A percentile compares a stretch with the other conserved stretches of the same genome.
Evolutionary conservation across 2,888 invertebrate genomes (phyloP).

Genomic region (Tineola bisselliella): DNA sequence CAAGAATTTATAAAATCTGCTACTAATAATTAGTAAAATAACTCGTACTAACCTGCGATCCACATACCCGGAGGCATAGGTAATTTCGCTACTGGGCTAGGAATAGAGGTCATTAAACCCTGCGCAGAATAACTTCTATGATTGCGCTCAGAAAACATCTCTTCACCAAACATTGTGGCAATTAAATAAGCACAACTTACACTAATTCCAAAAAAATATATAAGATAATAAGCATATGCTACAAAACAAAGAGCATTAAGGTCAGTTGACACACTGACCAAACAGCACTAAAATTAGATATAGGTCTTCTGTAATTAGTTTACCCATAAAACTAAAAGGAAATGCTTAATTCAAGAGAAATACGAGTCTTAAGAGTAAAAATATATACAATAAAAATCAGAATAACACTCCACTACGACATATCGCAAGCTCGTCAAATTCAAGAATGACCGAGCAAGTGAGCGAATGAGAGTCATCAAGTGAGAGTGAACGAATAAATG

Average conservation of each 20-base stretch:
- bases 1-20: too few relatives aligned
- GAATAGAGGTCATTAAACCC: slow-evolving; percentile 39
- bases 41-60: slow-evolving; percentile 47
- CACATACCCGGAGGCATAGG: slow-evolving; percentile 61
- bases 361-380: background rate
- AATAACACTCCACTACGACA: slow-evolving; percentile 5
- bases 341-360: background rate
- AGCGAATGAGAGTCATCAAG: too few relatives aligned
- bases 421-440: background rate
- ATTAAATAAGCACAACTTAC: slow-evolving; percentile 21
- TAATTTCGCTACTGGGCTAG: slow-evolving; percentile 54
- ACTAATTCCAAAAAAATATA: background rate
- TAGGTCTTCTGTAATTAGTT: background rate
- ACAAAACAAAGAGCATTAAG: slow-evolving; percentile 35
- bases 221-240: slow-evolving; percentile 46
- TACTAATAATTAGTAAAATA: background rate
- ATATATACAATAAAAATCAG: slow-evolving; percentile 1
- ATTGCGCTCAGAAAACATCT: slow-evolving; percentile 27
- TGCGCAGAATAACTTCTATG: slow-evolving; percentile 55
- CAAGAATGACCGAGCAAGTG: background rate
- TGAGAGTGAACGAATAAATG: too few relatives aligned
- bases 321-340: slow-evolving; percentile 1
- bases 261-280: background rate
- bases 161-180: slow-evolving; percentile 30
- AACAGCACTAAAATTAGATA: background rate